These are phyloP conservation scores for Eurytoma californica DNA, from an alignment of 2,888 invertebrate genomes.

Conservation along the genomic window DNA sequence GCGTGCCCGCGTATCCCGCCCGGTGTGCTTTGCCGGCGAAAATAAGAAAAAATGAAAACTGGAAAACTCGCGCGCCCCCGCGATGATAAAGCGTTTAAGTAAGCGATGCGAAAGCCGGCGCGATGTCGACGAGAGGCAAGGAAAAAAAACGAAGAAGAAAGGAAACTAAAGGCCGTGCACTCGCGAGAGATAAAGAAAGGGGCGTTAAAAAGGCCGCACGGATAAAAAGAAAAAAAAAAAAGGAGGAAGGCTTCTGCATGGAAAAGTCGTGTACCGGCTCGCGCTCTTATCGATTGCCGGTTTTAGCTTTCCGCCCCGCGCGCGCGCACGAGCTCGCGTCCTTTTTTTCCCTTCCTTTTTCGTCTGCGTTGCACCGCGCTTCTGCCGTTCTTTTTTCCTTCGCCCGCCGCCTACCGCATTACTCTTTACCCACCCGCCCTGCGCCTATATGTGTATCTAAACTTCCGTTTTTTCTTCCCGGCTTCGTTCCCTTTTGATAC, in stretches of 20 bases:
- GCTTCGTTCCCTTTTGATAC: not conserved
- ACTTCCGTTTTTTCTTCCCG: constrained; percentile 18
- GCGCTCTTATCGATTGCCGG: constrained; percentile 53
- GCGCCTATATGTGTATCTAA: constrained; percentile 5
- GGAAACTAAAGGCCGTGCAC: constrained; percentile 7
- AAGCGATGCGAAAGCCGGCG: constrained; percentile 18
- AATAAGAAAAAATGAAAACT: not conserved
- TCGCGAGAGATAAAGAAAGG: constrained; percentile 41
- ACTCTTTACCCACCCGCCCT: not conserved
- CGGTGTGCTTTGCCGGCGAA: not conserved
- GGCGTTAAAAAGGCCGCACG: constrained; percentile 50
- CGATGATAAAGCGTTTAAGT: constrained; percentile 50
- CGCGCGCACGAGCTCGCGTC: not conserved
- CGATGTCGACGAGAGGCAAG: not conserved
- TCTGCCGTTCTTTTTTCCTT: constrained; percentile 13
- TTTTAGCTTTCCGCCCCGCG: constrained; percentile 34
- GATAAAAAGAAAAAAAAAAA: constrained; percentile 26
- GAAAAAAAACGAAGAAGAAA: constrained; percentile 13
- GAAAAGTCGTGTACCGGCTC: constrained; percentile 41
- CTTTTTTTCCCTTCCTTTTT: constrained; percentile 32
- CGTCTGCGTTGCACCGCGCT: constrained; percentile 7
- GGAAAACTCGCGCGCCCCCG: constrained; percentile 4
- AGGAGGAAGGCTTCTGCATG: constrained; percentile 41
- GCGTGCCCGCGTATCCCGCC: not conserved
- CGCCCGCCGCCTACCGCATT: constrained; percentile 30